A percentile compares a stretch with the other conserved stretches of the same genome.
Evolutionary conservation across 1,140 invertebrate genomes (phyloP).

Genomic region (Drosophila persimilis): DNA sequence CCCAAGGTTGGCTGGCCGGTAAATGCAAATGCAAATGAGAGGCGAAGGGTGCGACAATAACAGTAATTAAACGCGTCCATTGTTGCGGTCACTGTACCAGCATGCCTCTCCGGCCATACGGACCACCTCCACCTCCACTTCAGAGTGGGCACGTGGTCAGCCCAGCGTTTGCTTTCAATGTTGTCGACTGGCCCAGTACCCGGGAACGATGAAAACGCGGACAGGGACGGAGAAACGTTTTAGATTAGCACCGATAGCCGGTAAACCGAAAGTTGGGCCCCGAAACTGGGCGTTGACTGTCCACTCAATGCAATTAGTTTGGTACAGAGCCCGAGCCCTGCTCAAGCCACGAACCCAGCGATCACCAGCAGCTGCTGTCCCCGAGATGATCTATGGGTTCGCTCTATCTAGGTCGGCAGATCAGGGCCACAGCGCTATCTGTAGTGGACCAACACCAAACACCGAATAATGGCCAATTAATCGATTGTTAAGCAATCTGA

Average conservation of each 20-base stretch:
- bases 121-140: slow-evolving; percentile 14
- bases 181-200: slow-evolving; percentile 44
- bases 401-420: neutral
- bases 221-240: slow-evolving; percentile 57
- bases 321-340: slow-evolving; percentile 4
- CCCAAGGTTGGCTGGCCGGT: slow-evolving; percentile 1
- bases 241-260: slow-evolving; percentile 64
- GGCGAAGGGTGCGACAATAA: slow-evolving; percentile 75
- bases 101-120: slow-evolving; percentile 36
- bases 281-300: slow-evolving; percentile 55
- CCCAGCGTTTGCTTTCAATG: slow-evolving; percentile 53
- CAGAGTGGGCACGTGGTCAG: slow-evolving; percentile 9
- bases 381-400: slow-evolving; percentile 37
- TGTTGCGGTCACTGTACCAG: slow-evolving; percentile 73
- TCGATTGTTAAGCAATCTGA: slow-evolving; percentile 35
- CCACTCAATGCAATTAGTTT: slow-evolving; percentile 73
- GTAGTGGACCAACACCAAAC: slow-evolving; percentile 17
- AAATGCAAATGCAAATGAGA: slow-evolving; percentile 74
- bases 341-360: neutral
- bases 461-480: slow-evolving; percentile 41
- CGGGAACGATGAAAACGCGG: slow-evolving; percentile 4
- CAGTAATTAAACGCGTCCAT: slow-evolving; percentile 77
- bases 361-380: slow-evolving; percentile 50
- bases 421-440: slow-evolving; percentile 15
- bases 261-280: slow-evolving; percentile 10